phyloP scores from a whole-genome alignment of 2,113 vertebrate genomes.

The Sphyrna mokarran region DNA sequence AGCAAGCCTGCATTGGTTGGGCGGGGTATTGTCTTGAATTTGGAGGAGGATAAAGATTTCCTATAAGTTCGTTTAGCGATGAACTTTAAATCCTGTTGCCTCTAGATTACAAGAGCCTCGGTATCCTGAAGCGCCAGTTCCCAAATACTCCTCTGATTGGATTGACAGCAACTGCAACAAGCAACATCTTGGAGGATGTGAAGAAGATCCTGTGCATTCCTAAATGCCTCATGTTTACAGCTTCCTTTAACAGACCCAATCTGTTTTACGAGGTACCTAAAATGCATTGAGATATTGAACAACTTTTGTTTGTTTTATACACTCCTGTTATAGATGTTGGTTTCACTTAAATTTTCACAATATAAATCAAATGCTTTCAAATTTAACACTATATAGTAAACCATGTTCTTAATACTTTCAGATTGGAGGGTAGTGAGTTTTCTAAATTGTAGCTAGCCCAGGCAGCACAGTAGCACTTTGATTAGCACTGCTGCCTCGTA shows the following conservation, averaged over 20 bases:
- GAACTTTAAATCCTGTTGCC: background rate
- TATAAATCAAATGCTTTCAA: background rate
- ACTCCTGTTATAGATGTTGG: background rate
- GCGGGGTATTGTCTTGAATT: background rate
- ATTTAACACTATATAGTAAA: background rate
- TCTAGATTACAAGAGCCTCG: slow-evolving; percentile 87
- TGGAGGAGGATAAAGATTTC: background rate
- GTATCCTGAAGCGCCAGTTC: slow-evolving; percentile 94
- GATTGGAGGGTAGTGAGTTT: background rate
- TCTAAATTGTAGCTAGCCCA: background rate
- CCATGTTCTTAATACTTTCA: background rate
- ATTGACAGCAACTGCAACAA: slow-evolving; percentile 89
- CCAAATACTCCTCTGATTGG: slow-evolving; percentile 75
- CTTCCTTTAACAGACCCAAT: slow-evolving; percentile 88
- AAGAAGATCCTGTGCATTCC: slow-evolving; percentile 79
- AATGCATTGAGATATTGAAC: background rate
- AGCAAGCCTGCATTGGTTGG: background rate
- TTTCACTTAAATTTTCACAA: background rate
- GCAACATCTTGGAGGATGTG: slow-evolving; percentile 78
- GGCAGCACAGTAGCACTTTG: no score
- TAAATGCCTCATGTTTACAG: slow-evolving; percentile 73
- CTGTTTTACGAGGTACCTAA: slow-evolving; percentile 82
- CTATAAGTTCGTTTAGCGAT: background rate
- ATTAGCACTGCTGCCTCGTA: no score
- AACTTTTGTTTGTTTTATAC: background rate